Percentiles rank a stretch among this genome's conserved stretches.
Conservation (phyloP, 2,797 vertebrate genomes). For the Toxotes lorentzi region DNA sequence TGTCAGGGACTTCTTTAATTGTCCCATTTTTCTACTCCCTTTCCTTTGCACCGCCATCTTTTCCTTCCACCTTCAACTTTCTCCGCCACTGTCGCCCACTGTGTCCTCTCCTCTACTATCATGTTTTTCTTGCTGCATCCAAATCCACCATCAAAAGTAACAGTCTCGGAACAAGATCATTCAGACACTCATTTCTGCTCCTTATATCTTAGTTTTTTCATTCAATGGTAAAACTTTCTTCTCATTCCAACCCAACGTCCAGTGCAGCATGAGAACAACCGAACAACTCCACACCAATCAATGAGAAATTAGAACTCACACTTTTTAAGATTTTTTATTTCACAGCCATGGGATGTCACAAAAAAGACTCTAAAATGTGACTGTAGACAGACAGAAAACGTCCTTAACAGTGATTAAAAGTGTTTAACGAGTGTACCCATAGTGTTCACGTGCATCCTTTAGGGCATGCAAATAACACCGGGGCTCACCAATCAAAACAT, state of each 20-base stretch:
- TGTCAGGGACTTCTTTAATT: too few species aligned
- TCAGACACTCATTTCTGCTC: too few species aligned
- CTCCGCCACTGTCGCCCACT: too few species aligned
- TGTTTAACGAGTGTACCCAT: background rate
- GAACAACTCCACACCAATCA: background rate
- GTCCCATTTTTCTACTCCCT: too few species aligned
- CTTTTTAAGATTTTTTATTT: background rate
- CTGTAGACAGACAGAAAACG: background rate
- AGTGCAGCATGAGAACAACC: background rate
- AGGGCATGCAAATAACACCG: too few species aligned
- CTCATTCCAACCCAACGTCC: background rate
- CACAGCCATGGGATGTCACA: background rate
- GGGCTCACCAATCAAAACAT: background rate
- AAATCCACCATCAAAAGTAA: conserved; percentile 14
- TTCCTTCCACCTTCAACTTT: too few species aligned
- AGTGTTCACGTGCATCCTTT: background rate
- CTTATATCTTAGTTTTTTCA: background rate
- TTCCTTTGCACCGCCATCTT: too few species aligned
- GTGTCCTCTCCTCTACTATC: too few species aligned
- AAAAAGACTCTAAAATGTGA: background rate
- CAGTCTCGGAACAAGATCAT: background rate
- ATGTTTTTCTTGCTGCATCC: background rate
- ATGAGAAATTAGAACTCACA: background rate
- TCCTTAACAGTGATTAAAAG: background rate
- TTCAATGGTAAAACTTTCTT: background rate